phyloP scores from a whole-genome alignment of 1,140 invertebrate species.

The Maniola jurtina region DNA sequence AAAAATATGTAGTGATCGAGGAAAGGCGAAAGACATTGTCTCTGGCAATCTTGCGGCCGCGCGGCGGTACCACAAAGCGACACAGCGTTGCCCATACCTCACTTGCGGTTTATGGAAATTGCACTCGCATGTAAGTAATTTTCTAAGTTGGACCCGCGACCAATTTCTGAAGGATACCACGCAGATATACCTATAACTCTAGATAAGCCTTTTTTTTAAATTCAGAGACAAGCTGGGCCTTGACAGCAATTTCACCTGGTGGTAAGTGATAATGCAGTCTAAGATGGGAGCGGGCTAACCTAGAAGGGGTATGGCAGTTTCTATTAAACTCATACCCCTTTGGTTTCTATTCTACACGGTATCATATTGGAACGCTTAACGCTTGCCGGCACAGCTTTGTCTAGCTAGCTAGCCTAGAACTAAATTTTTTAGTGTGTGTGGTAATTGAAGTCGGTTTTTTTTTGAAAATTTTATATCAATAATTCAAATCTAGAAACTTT shows the following conservation, averaged over 20 bases:
- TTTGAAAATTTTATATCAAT: not conserved
- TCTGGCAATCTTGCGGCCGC: slow-evolving; percentile 49
- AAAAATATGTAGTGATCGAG: not conserved
- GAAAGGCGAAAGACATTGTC: slow-evolving; percentile 43
- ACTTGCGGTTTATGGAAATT: slow-evolving; percentile 61
- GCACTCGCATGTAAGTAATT: slow-evolving; percentile 65
- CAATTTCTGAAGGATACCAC: slow-evolving; percentile 51
- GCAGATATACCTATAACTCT: slow-evolving; percentile 8
- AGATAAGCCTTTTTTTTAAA: not conserved
- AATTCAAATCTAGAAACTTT: slow-evolving; percentile 21
- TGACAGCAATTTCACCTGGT: no score
- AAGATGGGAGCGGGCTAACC: no score
- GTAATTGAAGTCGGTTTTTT: not conserved
- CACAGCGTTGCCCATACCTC: slow-evolving; percentile 45
- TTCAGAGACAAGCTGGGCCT: no score
- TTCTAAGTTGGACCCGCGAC: slow-evolving; percentile 57
- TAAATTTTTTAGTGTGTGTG: no score
- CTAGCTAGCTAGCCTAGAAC: no score
- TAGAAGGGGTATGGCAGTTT: no score
- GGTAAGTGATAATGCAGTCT: no score
- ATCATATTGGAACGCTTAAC: no score
- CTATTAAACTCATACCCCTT: no score
- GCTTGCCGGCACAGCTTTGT: no score
- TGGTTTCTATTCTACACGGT: no score
- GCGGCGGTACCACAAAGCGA: slow-evolving; percentile 54